Evolutionary conservation across 2,888 invertebrate species (phyloP).

Genomic region (Matsumyia berberina): DNA sequence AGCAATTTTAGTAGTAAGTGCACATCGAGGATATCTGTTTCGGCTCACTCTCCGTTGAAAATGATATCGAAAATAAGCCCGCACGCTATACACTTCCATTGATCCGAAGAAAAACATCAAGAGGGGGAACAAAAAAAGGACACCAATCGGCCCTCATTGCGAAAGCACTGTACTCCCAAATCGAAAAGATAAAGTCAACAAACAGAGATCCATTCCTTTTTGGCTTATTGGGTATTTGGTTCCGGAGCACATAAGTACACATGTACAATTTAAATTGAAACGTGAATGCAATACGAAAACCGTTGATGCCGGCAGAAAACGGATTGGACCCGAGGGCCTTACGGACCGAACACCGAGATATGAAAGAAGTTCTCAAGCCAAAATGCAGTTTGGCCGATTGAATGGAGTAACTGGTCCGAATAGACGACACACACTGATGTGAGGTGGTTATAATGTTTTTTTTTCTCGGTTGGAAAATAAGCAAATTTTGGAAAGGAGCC

Average conservation of each 20-base stretch:
- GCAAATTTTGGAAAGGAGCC: background rate
- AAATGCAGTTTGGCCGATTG: conserved; percentile 64
- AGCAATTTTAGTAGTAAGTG: conserved; percentile 68
- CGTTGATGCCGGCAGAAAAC: conserved; percentile 71
- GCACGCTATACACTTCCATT: conserved; percentile 49
- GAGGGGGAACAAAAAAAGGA: conserved; percentile 20
- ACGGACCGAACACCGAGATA: conserved; percentile 57
- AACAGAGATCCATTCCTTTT: conserved; percentile 74
- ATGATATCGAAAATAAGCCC: conserved; percentile 75
- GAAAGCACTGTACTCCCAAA: conserved; percentile 41
- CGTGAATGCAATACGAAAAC: conserved; percentile 76
- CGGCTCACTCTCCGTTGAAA: conserved; percentile 57
- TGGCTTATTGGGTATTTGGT: conserved; percentile 75
- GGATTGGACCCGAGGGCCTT: conserved; percentile 31
- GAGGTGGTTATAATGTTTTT: conserved; percentile 36
- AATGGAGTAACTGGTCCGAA: conserved; percentile 48
- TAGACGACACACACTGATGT: conserved; percentile 22
- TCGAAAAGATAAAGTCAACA: conserved; percentile 76
- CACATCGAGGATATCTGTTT: conserved; percentile 71
- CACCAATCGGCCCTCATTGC: conserved; percentile 15
- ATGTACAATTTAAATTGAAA: conserved; percentile 77
- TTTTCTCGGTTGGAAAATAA: background rate
- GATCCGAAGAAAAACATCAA: conserved; percentile 55
- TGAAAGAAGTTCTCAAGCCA: conserved; percentile 58
- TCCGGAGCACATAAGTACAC: conserved; percentile 76